These are phyloP conservation scores for Sipha flava DNA, from an alignment of 1,140 invertebrate genomes.

Conservation along the genomic window DNA sequence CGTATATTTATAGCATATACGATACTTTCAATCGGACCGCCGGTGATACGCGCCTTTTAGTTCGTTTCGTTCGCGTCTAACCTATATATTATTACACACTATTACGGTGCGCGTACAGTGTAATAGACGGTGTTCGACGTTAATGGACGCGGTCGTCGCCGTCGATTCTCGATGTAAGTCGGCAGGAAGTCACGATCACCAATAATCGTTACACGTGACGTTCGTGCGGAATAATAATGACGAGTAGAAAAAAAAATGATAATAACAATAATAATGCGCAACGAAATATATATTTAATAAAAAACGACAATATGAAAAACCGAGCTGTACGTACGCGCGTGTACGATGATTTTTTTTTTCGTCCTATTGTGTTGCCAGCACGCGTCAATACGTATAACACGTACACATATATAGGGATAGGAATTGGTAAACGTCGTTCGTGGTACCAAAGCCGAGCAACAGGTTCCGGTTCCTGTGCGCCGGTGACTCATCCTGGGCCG, in stretches of 20 bases:
- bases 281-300: neutral
- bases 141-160: slow-evolving; percentile 1
- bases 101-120: too few species aligned
- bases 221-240: slow-evolving; percentile 8
- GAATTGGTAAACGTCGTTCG: too few species aligned
- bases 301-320: neutral
- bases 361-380: neutral
- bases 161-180: neutral
- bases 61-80: too few species aligned
- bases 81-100: neutral
- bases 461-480: slow-evolving; percentile 5
- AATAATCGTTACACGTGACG: slow-evolving; percentile 13
- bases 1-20: too few species aligned
- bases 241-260: neutral
- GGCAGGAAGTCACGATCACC: slow-evolving; percentile 15
- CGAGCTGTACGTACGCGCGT: too few species aligned
- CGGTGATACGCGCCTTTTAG: too few species aligned
- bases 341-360: neutral
- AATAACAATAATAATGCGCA: too few species aligned
- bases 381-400: neutral
- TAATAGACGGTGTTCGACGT: neutral
- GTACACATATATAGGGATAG: too few species aligned
- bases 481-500: neutral
- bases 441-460: neutral
- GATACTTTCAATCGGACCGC: too few species aligned